Evolutionary conservation across 1,140 invertebrate genomes (phyloP), one percentile per base, ranked within the genome.

Genomic region (Dendroctonus ponderosae): DNA sequence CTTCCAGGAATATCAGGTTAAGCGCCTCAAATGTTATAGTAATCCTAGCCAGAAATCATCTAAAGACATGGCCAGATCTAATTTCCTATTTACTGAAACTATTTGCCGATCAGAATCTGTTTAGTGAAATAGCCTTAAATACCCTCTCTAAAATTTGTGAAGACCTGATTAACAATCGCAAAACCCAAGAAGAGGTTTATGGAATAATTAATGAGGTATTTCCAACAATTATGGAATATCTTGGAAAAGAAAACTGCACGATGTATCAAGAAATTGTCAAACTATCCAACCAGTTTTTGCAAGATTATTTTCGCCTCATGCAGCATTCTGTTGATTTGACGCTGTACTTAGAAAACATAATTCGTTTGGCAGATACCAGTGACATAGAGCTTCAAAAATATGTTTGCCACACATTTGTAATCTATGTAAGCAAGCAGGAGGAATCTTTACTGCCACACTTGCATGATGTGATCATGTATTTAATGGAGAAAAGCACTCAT

Each of bases 401-500:
- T 53, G 70, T 77, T 7, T 76, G 75, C 53, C 74, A 76, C 46
- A 74, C 76, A n/a, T 78, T 76, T 71, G 75, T 76, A 26, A 72
- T 73, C 57, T 77, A 74, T 68, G 71, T 78, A 11, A 75, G 75
- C 48, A 75, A 75, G 66, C 68, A 72, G 53, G 75, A 77, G 69
- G 71, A 74, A 7, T 70, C 70, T 8, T 66, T 78, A 38, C 68
- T 96, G 77, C 94, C 96, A 39, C 93, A 99, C 78, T 91, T 99
- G 85, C 88, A 93, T 72, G 90, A 93, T 80, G 97, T 99, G 66
- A 96, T 99, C 75, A 93, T 97, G 86, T 99, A 98, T 78, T 98
- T 99, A 91, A 80, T 99, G 75, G 82, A 94, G 74, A 86, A 96
- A 66, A 98, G 96, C 49, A 93, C 94, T 83, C 96, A 98, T 81